phyloP scores from a whole-genome alignment of 1,140 invertebrate genomes.

The Danaus plexippus region DNA sequence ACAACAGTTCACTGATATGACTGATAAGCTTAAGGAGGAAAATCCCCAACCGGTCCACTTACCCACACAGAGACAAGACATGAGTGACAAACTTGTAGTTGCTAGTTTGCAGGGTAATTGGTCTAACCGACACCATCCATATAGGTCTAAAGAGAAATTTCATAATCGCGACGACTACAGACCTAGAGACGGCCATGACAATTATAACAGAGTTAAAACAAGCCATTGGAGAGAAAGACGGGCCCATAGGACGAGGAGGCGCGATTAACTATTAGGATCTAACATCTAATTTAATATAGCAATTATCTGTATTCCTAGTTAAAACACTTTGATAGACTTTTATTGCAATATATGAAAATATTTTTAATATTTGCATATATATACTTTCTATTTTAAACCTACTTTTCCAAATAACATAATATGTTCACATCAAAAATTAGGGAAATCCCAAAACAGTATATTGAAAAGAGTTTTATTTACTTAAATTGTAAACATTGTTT shows the following conservation, averaged over 20 bases:
- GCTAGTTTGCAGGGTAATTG: constrained; percentile 67
- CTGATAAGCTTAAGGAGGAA: constrained; percentile 41
- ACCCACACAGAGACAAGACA: constrained; percentile 25
- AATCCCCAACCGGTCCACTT: constrained; percentile 23
- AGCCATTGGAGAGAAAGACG: constrained; percentile 32
- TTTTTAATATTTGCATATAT: no score
- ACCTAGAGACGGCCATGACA: constrained; percentile 26
- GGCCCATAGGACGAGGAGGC: constrained; percentile 34
- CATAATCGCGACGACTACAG: constrained; percentile 38
- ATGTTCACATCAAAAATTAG: no score
- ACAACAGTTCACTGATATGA: constrained; percentile 55
- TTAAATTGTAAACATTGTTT: neutral
- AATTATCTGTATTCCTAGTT: no score
- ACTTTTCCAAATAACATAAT: no score
- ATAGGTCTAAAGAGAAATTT: constrained; percentile 39
- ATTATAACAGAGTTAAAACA: constrained; percentile 17
- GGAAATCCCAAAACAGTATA: no score
- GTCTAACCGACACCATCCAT: constrained; percentile 59
- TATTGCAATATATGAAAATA: no score
- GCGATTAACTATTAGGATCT: constrained; percentile 21
- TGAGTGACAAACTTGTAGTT: constrained; percentile 45
- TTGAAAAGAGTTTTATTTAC: no score
- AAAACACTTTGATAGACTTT: no score
- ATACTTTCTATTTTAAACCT: no score
- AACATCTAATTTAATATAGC: no score